Evolutionary conservation across 2,113 vertebrate species (phyloP).

Genomic region (Myiagra hebetior): DNA sequence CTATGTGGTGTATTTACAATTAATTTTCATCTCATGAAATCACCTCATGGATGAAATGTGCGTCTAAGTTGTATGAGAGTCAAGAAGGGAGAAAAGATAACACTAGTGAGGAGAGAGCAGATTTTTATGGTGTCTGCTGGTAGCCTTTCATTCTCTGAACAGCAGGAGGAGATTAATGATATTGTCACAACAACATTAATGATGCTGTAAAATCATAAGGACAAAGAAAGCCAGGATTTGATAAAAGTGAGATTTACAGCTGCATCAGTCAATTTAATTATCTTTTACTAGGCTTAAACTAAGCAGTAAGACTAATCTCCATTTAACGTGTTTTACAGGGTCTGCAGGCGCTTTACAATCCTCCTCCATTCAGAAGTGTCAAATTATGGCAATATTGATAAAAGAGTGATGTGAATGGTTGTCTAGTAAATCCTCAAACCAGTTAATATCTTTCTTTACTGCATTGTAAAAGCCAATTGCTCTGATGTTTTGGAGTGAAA

Average conservation of each 20-base stretch:
- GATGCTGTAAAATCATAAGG: slow-evolving; percentile 78
- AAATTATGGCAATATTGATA: slow-evolving; percentile 82
- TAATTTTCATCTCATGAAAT: neutral
- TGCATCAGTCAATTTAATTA: slow-evolving; percentile 79
- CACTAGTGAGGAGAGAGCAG: neutral
- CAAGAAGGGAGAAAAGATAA: neutral
- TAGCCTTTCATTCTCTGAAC: neutral
- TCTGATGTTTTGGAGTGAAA: slow-evolving; percentile 70
- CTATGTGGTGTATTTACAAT: neutral
- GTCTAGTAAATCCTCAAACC: slow-evolving; percentile 57
- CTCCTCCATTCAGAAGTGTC: slow-evolving; percentile 72
- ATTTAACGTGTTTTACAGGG: slow-evolving; percentile 69
- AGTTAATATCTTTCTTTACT: slow-evolving; percentile 73
- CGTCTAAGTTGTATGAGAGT: neutral
- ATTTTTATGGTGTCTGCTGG: neutral
- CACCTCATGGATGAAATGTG: neutral
- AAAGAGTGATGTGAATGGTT: slow-evolving; percentile 61
- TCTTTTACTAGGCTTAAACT: slow-evolving; percentile 75
- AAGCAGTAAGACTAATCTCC: slow-evolving; percentile 74
- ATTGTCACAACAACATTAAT: slow-evolving; percentile 70
- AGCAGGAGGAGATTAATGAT: slow-evolving; percentile 51
- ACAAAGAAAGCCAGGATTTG: slow-evolving; percentile 60
- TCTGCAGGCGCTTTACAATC: slow-evolving; percentile 75
- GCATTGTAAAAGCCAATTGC: slow-evolving; percentile 79
- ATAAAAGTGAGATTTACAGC: slow-evolving; percentile 79